Conservation (phyloP, 2,888 invertebrate species). For the Dicyrtomina minuta region DNA sequence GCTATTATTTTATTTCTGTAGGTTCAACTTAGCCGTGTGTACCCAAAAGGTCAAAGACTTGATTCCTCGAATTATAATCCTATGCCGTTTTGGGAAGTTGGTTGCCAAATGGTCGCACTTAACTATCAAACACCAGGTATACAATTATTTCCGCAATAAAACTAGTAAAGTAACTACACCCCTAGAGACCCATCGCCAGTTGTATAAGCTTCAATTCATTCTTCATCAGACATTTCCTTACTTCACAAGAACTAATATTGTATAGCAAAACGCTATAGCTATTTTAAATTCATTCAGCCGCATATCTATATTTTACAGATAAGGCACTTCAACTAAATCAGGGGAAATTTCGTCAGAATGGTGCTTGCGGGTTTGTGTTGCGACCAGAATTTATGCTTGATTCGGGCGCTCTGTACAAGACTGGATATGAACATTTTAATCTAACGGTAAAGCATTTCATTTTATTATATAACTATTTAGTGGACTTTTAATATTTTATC, state of each 20-base stretch:
- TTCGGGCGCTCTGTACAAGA: conserved; percentile 26
- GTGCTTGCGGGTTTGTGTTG: conserved; percentile 86
- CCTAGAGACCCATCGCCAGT: no score
- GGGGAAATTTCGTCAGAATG: conserved; percentile 89
- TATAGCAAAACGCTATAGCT: no score
- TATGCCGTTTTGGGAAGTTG: conserved; percentile 89
- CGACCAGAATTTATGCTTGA: conserved; percentile 86
- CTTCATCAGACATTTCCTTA: no score
- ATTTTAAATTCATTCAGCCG: no score
- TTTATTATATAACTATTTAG: conserved; percentile 63
- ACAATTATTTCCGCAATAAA: not conserved
- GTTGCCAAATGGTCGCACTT: conserved; percentile 94
- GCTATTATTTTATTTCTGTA: conserved; percentile 50
- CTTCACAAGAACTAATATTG: no score
- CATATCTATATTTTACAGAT: conserved; percentile 62
- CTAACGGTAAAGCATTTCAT: conserved; percentile 31
- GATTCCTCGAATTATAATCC: conserved; percentile 98
- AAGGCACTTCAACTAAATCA: conserved; percentile 95
- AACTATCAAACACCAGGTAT: conserved; percentile 86
- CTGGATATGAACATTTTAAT: conserved; percentile 1
- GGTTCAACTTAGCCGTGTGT: conserved; percentile 87
- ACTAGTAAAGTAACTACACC: no score
- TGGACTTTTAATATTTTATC: not conserved
- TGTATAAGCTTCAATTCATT: no score
- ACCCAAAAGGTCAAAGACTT: conserved; percentile 83